Evolutionary conservation across 2,113 vertebrate species (phyloP), one percentile per base, ranked within the genome.

Genomic region (Scytalopus superciliaris): DNA sequence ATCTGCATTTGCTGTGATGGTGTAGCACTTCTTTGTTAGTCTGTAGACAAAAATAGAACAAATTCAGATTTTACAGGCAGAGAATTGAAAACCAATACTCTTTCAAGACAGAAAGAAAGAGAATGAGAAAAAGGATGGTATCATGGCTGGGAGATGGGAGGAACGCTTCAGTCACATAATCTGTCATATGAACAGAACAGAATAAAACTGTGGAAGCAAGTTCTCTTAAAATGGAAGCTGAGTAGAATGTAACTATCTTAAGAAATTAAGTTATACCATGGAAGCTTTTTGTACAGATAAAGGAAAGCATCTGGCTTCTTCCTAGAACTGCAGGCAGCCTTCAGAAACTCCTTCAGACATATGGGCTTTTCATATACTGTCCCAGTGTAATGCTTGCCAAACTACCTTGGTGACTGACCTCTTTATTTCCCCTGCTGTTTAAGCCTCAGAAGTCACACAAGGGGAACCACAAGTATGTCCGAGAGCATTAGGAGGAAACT

Each of bases 291-390:
- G 50, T 80, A 62, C 37, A 96, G 79, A 56, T 55, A 72, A 12
- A 72, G 45, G 15, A 92, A 90, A 81, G 64, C 63, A 87, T 95
- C 87, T 94, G 87, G 45, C 25, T 87, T 89, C 35, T 87, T 91
- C 67, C 62, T 69, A 74, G 84, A 78, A 66, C 30, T 72, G 13
- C 67, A 84, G 42, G 47, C 44, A 0, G 19, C 66, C 77, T 89
- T 91, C 73, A 84, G 76, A 87, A 89, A 39, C 42, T 89, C 56
- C 62, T 84, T 89, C 80, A 87, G 33, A 81, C 69, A 70, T 59
- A 78, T 7, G 50, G 44, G 39, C 7, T 81, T 60, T 95, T 67
- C 49, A 53, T 73, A 83, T 79, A 50, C 15, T 81, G 9, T 47
- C 52, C n/a, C 1, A 0, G 9, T n/a, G 40, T 23, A 90, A 68